Evolutionary conservation across 2,888 invertebrate genomes (phyloP), one percentile per base, ranked within the genome.

Genomic region (Eupsilia transversa): DNA sequence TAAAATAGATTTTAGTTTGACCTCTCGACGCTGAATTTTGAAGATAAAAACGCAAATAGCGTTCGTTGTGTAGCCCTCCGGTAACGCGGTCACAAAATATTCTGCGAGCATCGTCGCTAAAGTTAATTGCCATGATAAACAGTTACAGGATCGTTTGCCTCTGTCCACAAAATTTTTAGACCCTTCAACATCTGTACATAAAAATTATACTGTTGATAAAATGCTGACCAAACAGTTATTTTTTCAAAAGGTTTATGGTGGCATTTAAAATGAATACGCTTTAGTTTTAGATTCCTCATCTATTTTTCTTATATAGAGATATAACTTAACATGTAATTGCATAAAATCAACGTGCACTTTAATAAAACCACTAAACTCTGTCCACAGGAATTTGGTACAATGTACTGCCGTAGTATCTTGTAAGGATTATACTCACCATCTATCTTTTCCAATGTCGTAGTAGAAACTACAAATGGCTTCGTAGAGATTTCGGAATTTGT

Each of bases 81-180:
- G 54, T 71, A 57, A 41, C 64, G 65, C 71, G 60, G 82, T 78
- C 75, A 84, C 86, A 87, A 89, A 89, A 91, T 90, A 87, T 89
- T 86, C 90, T 65, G 77, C 63, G 59, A 81, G 86, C 91, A 86
- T 89, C 90, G 84, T 74, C 80, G 81, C 74, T 72, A 72, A 85
- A 91, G 89, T 91, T 93, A 93, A 93, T 92, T 92, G 92, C 92
- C 87, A 86, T 86, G 91, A 92, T 91, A 92, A 93, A 92, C 90
- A 89, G 87, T 91, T 89, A 88, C 83, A 85, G 86, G 81, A 90
- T 89, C 88, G 88, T 90, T 91, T 92, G 86, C 84, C 80, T 82
- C 68, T 86, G 81, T 80, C 77, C 83, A 77, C 83, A 74, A 86
- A 82, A 75, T 74, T 74, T 73, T 77, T 82, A 78, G 79, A 69